Evolutionary conservation across 2,888 invertebrate species (phyloP).

Genomic region (Himalopsyche anomala): DNA sequence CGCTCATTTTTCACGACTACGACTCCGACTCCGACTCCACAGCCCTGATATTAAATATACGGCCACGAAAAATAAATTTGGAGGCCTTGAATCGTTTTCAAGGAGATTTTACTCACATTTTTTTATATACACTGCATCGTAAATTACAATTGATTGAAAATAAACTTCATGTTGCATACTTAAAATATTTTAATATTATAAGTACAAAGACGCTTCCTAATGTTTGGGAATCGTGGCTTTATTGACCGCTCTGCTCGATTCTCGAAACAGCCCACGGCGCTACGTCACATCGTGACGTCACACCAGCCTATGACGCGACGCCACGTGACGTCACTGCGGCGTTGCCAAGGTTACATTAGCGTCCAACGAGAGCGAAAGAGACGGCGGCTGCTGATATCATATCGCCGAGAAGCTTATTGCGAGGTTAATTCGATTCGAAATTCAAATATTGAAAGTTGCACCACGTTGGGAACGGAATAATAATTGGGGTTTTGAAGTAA

Average conservation of each 20-base stretch:
- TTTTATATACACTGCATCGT: too few relatives aligned
- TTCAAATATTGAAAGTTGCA: constrained; percentile 34
- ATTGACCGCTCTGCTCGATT: constrained; percentile 1
- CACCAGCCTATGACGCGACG: background rate
- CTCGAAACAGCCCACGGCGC: background rate
- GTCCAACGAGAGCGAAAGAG: background rate
- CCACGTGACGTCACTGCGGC: background rate
- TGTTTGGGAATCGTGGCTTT: background rate
- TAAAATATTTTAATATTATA: too few relatives aligned
- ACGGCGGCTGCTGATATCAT: background rate
- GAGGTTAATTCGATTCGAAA: constrained; percentile 30
- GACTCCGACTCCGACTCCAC: too few relatives aligned
- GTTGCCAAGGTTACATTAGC: background rate
- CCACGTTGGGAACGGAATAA: constrained; percentile 13
- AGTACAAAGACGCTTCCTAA: background rate
- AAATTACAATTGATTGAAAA: too few relatives aligned
- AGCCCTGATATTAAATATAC: too few relatives aligned
- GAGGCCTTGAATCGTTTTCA: too few relatives aligned
- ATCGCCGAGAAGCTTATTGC: constrained; percentile 11
- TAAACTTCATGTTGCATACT: too few relatives aligned
- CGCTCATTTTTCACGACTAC: too few relatives aligned
- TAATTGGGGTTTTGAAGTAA: background rate
- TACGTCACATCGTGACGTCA: constrained; percentile 18
- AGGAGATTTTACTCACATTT: too few relatives aligned
- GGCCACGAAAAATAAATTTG: too few relatives aligned